Conservation (phyloP, 2,797 vertebrate genomes). For the Carcharodon carcharias region DNA sequence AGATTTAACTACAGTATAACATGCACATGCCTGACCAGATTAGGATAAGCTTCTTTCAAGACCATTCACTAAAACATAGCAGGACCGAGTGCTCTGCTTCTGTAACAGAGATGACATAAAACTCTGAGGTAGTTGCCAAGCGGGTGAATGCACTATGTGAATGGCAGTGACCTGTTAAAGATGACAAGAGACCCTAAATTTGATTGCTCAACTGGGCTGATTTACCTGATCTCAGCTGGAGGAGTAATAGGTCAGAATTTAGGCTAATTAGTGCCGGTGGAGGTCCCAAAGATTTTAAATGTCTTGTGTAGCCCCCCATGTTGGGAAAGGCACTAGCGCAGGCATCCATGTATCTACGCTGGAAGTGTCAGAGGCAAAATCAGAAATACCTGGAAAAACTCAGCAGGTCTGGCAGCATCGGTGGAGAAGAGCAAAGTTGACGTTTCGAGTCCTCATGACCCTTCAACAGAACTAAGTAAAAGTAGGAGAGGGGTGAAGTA, state of each 20-base stretch:
- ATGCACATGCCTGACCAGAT: slow-evolving; percentile 4
- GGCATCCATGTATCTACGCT: too few relatives aligned
- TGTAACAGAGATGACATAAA: not conserved
- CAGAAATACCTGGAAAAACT: too few relatives aligned
- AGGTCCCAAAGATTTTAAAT: not conserved
- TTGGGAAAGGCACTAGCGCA: too few relatives aligned
- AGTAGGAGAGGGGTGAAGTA: too few relatives aligned
- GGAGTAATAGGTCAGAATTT: not conserved
- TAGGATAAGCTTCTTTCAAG: slow-evolving; percentile 19
- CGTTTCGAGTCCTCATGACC: too few relatives aligned
- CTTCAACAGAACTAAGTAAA: too few relatives aligned
- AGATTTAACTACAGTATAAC: not conserved
- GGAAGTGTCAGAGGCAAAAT: too few relatives aligned
- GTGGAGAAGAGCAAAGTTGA: too few relatives aligned
- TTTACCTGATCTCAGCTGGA: not conserved
- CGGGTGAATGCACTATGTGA: not conserved
- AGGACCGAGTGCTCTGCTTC: not conserved
- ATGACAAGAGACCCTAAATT: not conserved
- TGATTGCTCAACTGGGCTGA: not conserved
- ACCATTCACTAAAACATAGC: not conserved
- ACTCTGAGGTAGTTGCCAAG: not conserved
- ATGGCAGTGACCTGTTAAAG: not conserved
- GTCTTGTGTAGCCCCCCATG: too few relatives aligned
- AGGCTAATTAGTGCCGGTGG: not conserved
- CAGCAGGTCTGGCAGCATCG: too few relatives aligned